Base-by-base conservation (phyloP, 2,113 vertebrate species). In the Holacanthus passer region DNA sequence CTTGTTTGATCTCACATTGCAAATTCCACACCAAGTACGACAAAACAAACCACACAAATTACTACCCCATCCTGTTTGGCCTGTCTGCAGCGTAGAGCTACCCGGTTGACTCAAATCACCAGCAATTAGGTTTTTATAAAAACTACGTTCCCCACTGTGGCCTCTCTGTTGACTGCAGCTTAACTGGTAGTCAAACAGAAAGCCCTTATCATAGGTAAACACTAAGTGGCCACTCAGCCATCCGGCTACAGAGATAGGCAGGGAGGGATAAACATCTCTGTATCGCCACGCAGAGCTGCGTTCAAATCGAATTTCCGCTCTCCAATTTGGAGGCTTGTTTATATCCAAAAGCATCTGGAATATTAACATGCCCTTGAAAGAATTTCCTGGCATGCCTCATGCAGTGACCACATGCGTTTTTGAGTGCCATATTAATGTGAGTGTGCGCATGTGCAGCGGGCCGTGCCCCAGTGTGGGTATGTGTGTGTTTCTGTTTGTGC, bases 261-360 rank as follows among this genome's bases (percentile, higher is more conserved):
- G 62, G 45, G 65, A 68, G 79, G 84, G 90, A 92, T 93, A 93
- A 88, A 92, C 90, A 90, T 90, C 89, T 83, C 45, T 84, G 88
- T 60, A 81, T 83, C 70, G 72, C 87, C 81, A 82, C n/a, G 69
- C 74, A 73, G 83, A 90, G 77, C 79, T 60, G 84, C 68, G 24
- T 87, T 87, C 89, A 91, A 93, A 94, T 90, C 60, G 43, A 93
- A 93, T 92, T 91, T 94, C 91, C 87, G 84, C 83, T 82, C 88
- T 72, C 74, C 71, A 66, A 85, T 94, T 91, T 73, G 73, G 65
- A 87, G 67, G 76, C 88, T 92, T 90, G 92, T 94, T 92, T 94
- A 90, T 91, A 86, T 91, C 83, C 82, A 73, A 86, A 92, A 94
- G 92, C 93, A 94, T 94, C 93, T 95, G 94, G 94, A 92, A 93